phyloP scores from a whole-genome alignment of 2,888 invertebrate genomes.

The Ditula angustiorana region DNA sequence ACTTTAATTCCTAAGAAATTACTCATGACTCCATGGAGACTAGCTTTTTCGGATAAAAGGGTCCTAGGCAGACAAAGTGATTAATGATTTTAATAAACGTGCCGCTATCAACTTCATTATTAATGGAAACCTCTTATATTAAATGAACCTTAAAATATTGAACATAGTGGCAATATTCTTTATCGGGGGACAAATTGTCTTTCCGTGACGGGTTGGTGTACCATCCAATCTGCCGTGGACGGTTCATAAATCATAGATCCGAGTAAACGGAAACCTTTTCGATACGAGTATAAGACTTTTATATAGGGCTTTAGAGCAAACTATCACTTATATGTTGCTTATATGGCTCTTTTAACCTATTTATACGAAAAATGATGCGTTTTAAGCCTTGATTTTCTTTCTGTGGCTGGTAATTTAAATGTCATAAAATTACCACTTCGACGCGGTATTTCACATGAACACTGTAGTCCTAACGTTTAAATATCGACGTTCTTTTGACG shows the following conservation, averaged over 20 bases:
- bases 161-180: constrained; percentile 27
- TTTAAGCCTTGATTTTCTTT: too few relatives aligned
- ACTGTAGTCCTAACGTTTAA: too few relatives aligned
- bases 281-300: constrained; percentile 19
- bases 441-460: too few relatives aligned
- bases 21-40: not conserved
- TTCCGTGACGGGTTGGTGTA: constrained; percentile 23
- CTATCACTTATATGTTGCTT: not conserved
- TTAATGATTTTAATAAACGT: constrained; percentile 17
- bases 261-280: constrained; percentile 9
- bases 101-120: constrained; percentile 8
- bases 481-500: too few relatives aligned
- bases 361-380: too few relatives aligned
- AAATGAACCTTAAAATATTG: constrained; percentile 26
- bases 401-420: too few relatives aligned
- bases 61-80: not conserved
- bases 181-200: constrained; percentile 30
- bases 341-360: too few relatives aligned
- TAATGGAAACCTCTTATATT: constrained; percentile 20
- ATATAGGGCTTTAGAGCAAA: constrained; percentile 8
- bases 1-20: not conserved
- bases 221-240: constrained; percentile 33
- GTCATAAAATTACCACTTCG: too few relatives aligned
- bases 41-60: not conserved
- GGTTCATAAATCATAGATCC: constrained; percentile 29